These are phyloP conservation scores for Nebria brevicollis DNA, from an alignment of 2,888 invertebrate species.

Conservation along the genomic window DNA sequence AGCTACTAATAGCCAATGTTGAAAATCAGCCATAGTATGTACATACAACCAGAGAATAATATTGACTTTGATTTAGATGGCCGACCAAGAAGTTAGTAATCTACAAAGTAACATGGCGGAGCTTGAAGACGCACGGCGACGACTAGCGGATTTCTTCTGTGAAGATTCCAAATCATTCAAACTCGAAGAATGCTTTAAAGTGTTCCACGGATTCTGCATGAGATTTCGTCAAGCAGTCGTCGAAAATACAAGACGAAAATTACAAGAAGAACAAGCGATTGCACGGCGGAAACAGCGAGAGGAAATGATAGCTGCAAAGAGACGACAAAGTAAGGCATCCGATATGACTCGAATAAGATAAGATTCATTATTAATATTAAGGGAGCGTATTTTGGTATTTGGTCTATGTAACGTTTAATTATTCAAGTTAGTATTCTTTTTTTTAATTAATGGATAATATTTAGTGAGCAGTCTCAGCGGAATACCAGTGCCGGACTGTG, in stretches of 20 bases:
- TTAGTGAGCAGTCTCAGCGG: slow-evolving; percentile 70
- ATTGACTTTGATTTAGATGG: slow-evolving; percentile 67
- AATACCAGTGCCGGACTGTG: slow-evolving; percentile 78
- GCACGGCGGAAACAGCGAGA: slow-evolving; percentile 79
- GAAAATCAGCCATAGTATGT: not conserved
- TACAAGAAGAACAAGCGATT: slow-evolving; percentile 88
- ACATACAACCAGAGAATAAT: not conserved
- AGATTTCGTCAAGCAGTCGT: slow-evolving; percentile 85
- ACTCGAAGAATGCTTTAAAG: slow-evolving; percentile 92
- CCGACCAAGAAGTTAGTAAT: slow-evolving; percentile 80
- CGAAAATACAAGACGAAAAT: slow-evolving; percentile 85
- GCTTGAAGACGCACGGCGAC: slow-evolving; percentile 81
- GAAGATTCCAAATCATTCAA: slow-evolving; percentile 91
- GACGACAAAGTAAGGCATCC: slow-evolving; percentile 67
- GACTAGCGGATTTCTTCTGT: slow-evolving; percentile 92
- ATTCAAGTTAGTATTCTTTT: too few species aligned
- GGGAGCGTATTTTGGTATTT: too few species aligned
- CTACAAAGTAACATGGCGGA: slow-evolving; percentile 84
- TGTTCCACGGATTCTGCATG: slow-evolving; percentile 87
- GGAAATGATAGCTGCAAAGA: slow-evolving; percentile 73
- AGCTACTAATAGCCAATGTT: not conserved
- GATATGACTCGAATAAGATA: slow-evolving; percentile 2
- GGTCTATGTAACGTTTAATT: too few species aligned
- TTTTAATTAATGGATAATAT: not conserved
- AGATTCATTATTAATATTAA: not conserved